Conservation (phyloP, 2,888 invertebrate genomes). For the Stenichneumon culpator region DNA sequence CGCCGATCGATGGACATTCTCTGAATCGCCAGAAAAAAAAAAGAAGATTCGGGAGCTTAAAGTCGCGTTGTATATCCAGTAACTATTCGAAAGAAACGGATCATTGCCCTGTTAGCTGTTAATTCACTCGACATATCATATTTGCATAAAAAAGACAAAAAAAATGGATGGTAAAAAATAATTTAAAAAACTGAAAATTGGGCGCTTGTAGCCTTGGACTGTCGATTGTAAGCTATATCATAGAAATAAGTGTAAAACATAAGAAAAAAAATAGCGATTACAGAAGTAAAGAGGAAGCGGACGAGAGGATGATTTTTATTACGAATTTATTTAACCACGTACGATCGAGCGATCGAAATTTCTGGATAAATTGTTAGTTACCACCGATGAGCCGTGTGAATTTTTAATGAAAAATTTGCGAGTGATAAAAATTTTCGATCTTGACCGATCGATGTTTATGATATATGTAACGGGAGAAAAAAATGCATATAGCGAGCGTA, state of each 20-base stretch:
- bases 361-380: conserved; percentile 5
- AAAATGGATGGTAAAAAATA: conserved; percentile 23
- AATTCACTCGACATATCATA: conserved; percentile 80
- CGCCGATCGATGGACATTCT: not conserved
- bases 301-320: conserved; percentile 31
- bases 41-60: not conserved
- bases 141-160: conserved; percentile 65
- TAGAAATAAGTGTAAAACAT: conserved; percentile 4
- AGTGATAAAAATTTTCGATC: conserved; percentile 22
- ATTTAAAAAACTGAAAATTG: conserved; percentile 18
- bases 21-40: not conserved
- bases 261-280: not conserved
- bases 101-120: conserved; percentile 68
- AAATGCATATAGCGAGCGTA: conserved; percentile 33
- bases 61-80: conserved; percentile 38
- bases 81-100: conserved; percentile 55
- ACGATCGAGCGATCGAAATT: conserved; percentile 35
- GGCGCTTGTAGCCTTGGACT: conserved; percentile 48
- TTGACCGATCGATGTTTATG: conserved; percentile 15
- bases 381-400: not conserved
- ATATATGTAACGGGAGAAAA: not conserved
- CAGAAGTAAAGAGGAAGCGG: conserved; percentile 2
- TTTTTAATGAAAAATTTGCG: not conserved
- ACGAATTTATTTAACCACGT: conserved; percentile 49
- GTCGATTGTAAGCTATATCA: conserved; percentile 56